Percentiles rank a stretch among this genome's conserved stretches.
Conservation (phyloP, 2,888 invertebrate genomes). For the Ypsolopha sequella region DNA sequence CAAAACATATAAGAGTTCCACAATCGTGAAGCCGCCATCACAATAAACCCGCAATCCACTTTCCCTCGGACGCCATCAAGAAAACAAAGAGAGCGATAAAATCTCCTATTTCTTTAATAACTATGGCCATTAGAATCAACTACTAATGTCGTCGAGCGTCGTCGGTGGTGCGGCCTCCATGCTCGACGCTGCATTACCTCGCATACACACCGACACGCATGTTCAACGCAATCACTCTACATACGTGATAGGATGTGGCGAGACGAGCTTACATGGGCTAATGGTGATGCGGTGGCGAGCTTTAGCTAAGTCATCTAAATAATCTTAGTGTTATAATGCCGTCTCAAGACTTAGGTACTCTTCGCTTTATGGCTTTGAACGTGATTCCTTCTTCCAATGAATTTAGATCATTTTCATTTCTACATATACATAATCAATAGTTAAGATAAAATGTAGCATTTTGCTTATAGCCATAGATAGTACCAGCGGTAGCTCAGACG, state of each 20-base stretch:
- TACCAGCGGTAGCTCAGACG: too few relatives aligned
- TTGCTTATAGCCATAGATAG: too few relatives aligned
- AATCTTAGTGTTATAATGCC: too few relatives aligned
- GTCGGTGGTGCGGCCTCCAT: conserved; percentile 22
- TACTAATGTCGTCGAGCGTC: conserved; percentile 32
- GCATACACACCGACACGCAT: background rate
- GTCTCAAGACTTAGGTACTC: too few relatives aligned
- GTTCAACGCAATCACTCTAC: background rate
- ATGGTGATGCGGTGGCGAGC: background rate
- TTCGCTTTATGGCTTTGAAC: too few relatives aligned
- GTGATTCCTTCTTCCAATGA: too few relatives aligned
- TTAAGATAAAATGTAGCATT: too few relatives aligned
- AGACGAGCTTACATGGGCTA: background rate
- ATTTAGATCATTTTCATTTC: too few relatives aligned
- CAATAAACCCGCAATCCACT: conserved; percentile 29
- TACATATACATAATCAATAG: too few relatives aligned
- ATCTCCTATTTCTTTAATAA: conserved; percentile 64
- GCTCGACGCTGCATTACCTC: conserved; percentile 10
- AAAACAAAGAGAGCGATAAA: conserved; percentile 55
- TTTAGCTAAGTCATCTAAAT: too few relatives aligned
- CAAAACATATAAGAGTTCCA: conserved; percentile 2
- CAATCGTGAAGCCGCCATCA: conserved; percentile 16
- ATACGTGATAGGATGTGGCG: background rate
- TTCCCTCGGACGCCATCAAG: conserved; percentile 36
- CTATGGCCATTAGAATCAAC: conserved; percentile 57